These are phyloP conservation scores for Pterostichus madidus DNA, from an alignment of 2,888 invertebrate genomes.

Conservation along the genomic window DNA sequence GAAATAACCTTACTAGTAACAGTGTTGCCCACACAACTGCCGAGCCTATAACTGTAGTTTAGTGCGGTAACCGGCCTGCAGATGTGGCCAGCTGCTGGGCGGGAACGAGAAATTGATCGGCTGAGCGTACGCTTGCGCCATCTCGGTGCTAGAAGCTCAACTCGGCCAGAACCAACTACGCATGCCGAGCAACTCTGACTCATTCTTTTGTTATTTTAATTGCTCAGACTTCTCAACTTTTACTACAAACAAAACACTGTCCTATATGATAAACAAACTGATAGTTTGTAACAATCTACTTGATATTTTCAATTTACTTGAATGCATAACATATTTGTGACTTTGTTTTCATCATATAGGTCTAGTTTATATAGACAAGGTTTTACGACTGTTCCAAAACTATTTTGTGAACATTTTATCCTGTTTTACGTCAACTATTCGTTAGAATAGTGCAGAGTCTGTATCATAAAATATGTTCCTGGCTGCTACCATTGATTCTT, in stretches of 20 bases:
- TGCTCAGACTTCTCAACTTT: slow-evolving; percentile 9
- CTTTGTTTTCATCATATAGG: slow-evolving; percentile 40
- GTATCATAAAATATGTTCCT: slow-evolving; percentile 43
- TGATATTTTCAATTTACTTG: slow-evolving; percentile 25
- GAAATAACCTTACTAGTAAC: slow-evolving; percentile 55
- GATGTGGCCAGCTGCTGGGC: slow-evolving; percentile 56
- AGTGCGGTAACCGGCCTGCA: slow-evolving; percentile 18
- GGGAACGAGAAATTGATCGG: slow-evolving; percentile 42
- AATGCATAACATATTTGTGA: slow-evolving; percentile 39
- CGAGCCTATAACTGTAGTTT: slow-evolving; percentile 39
- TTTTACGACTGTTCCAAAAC: slow-evolving; percentile 38
- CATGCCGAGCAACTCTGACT: neutral
- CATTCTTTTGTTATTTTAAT: slow-evolving; percentile 36
- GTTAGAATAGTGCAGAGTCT: slow-evolving; percentile 34
- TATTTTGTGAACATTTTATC: slow-evolving; percentile 31
- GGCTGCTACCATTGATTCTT: slow-evolving; percentile 26
- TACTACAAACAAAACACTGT: neutral
- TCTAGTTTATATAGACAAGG: too few relatives aligned
- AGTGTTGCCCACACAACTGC: slow-evolving; percentile 48
- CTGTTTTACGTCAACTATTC: slow-evolving; percentile 49
- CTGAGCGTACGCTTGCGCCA: slow-evolving; percentile 53
- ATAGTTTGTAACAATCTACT: slow-evolving; percentile 3
- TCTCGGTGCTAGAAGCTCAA: slow-evolving; percentile 34
- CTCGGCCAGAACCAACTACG: neutral
- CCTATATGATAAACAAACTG: neutral